phyloP scores from a whole-genome alignment of 2,113 vertebrate genomes.

The Opisthocomus hoazin region DNA sequence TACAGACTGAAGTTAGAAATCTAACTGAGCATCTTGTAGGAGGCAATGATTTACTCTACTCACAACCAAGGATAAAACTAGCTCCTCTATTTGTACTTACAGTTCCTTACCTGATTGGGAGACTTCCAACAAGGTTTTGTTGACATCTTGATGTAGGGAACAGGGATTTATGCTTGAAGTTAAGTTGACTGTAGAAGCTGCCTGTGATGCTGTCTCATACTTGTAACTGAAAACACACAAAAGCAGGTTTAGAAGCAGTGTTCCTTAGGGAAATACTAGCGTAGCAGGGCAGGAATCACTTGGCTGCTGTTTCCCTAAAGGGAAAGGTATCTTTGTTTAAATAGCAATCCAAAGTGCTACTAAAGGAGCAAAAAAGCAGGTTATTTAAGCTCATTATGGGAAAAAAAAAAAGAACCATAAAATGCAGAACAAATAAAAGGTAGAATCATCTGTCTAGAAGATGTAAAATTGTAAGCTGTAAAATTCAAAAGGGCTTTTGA shows the following conservation, averaged over 20 bases:
- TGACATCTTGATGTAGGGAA: neutral
- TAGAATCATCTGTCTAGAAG: neutral
- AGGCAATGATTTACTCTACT: neutral
- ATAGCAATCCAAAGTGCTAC: neutral
- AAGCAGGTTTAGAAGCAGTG: neutral
- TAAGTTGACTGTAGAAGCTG: neutral
- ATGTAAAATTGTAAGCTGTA: neutral
- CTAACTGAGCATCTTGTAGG: neutral
- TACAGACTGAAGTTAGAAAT: neutral
- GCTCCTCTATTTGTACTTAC: neutral
- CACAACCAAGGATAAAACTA: neutral
- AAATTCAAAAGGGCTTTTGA: neutral
- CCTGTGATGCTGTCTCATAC: constrained; percentile 34
- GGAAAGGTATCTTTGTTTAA: neutral
- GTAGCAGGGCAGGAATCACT: neutral
- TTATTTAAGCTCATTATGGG: neutral
- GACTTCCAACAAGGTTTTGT: neutral
- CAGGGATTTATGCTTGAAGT: constrained; percentile 45
- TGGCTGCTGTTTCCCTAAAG: neutral
- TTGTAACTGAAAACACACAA: constrained; percentile 69
- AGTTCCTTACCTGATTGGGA: constrained; percentile 39
- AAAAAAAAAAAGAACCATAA: accelerated
- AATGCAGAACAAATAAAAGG: neutral
- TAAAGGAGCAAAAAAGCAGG: neutral
- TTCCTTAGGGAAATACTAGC: neutral